Base-by-base conservation (phyloP, 1,140 invertebrate genomes). In the Pteromalus puparum region DNA sequence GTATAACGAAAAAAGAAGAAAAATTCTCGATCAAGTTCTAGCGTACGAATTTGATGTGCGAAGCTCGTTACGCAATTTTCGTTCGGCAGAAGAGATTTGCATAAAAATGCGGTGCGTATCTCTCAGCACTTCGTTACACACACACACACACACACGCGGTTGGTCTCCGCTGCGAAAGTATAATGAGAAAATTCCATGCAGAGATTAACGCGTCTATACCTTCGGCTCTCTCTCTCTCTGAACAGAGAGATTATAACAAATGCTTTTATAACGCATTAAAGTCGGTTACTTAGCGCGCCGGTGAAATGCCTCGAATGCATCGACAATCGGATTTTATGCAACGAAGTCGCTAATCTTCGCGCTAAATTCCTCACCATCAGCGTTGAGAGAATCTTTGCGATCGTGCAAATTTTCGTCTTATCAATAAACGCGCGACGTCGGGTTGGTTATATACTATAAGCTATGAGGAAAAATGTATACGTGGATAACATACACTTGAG, bases 151-250 rank as follows among this genome's bases (percentile, higher is more conserved):
- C 42, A 34, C 34, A 72, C 70, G 21, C 28, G n/a, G n/a, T n/a
- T n/a, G n/a, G n/a, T 34, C 30, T n/a, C 18, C 18, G 18, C 65
- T 61, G 82, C 3, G 75, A 83, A 83, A 72, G 46, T 72, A n/a
- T n/a, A 83, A 83, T 72, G 24, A 78, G 82, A 79, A 84, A 80
- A 84, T 84, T 84, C 77, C 75, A n/a, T n/a, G n/a, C n/a, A 65
- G 70, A 80, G 83, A 80, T 80, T 79, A 79, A 79, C 61, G 21
- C 13, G 30, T 46, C 65, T 80, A 84, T 48, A 48, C 15, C 12
- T 84, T 80, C 61, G 72, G n/a, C 34, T 42, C 38, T 42, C 1
- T 42, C 5, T 42, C 38, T 7, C 0, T n/a, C n/a, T n/a, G 18
- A 15, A 61, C 2, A n/a, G 53, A 21, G 34, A 79, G 67, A 74